Evolutionary conservation across 2,797 vertebrate species (phyloP).

Genomic region (Cephalopachus bancanus): DNA sequence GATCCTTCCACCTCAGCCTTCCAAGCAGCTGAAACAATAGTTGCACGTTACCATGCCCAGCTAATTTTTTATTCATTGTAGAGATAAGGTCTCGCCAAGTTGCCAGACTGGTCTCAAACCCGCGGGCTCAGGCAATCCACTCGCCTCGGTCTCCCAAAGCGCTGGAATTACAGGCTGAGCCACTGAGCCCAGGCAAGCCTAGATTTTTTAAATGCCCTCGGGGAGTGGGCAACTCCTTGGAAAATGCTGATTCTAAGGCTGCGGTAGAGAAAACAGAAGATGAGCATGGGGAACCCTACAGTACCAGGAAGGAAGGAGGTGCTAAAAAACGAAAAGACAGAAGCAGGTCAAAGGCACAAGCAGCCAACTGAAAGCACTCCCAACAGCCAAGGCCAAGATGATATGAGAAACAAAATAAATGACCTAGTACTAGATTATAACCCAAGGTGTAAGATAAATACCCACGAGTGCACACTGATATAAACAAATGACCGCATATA

Average conservation of each 20-base stretch:
- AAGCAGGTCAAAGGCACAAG: neutral
- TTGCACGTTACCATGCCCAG: too few relatives aligned
- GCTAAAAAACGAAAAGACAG: neutral
- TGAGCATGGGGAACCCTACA: neutral
- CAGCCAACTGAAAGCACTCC: neutral
- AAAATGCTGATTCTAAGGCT: neutral
- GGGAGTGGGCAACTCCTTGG: neutral
- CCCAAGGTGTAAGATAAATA: neutral
- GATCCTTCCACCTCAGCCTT: too few relatives aligned
- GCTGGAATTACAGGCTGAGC: too few relatives aligned
- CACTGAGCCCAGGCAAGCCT: too few relatives aligned
- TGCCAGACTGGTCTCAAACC: too few relatives aligned
- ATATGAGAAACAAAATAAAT: neutral
- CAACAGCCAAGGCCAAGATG: neutral
- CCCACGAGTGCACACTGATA: neutral
- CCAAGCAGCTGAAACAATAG: too few relatives aligned
- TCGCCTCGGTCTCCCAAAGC: too few relatives aligned
- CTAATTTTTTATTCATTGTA: too few relatives aligned
- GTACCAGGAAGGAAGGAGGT: neutral
- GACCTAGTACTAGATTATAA: neutral
- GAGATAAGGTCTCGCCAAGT: too few relatives aligned
- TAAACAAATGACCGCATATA: neutral
- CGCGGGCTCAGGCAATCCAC: too few relatives aligned
- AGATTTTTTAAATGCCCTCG: neutral
- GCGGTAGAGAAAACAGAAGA: neutral